Base-by-base conservation (phyloP, 2,888 invertebrate species). In the Rhopalosiphum nymphaeae region DNA sequence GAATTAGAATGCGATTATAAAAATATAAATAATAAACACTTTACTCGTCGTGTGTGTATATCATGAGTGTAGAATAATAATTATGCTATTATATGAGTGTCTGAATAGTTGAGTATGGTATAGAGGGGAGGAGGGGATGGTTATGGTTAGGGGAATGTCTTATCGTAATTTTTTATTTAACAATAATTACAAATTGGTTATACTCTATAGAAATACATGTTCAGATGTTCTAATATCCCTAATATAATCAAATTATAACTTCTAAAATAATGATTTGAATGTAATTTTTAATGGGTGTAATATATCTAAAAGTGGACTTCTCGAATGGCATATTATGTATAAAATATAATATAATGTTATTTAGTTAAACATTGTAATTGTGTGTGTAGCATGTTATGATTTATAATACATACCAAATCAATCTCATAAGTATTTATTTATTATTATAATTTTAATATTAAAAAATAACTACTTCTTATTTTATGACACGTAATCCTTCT, bases 91-190 rank as follows among this genome's bases (percentile, higher is more conserved):
- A 57, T 57, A 26, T 10, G 57, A 53, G 26, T 7, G 9, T 26
- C 9, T 25, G 36, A 78, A 36, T 78, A 78, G 36, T 29, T 36
- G 67, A 36, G 21, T 46, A 46, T 46, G 7, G 44, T 46, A 7
- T 4, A 7, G 0, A 4, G 2, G 2, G 2, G 2, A 5, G 1
- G 2, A 3, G 21, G 16, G n/a, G 16, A 9, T 0, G 16, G n/a
- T n/a, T n/a, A 67, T n/a, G 9, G 36, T 61, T 61, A 61, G 10
- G n/a, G 1, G n/a, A 1, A 4, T n/a, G 67, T 21, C n/a, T 67
- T 21, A 21, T n/a, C 7, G 2, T 42, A 7, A 42, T 78, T 78
- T 78, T 42, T 42, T 42, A 7, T n/a, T 21, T 36, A 78, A 36
- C 21, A 78, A 78, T 29, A 78, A 78, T 78, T 78, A 78, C 21